Conservation (phyloP, 2,888 invertebrate species). For the Miltochrista miniata region DNA sequence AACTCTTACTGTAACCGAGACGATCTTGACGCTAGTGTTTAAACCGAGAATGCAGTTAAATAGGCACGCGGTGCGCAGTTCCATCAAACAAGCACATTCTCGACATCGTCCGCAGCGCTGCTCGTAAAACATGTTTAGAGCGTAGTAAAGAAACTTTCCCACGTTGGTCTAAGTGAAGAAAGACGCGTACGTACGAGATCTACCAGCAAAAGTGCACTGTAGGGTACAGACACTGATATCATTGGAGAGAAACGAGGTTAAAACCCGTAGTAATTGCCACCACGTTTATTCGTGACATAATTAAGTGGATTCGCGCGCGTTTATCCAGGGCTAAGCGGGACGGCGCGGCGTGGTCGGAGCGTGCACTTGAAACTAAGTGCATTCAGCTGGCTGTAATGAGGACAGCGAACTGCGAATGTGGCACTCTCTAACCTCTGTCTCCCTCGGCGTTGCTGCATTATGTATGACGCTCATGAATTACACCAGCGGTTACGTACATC, state of each 20-base stretch:
- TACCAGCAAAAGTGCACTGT: not conserved
- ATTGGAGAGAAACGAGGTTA: not conserved
- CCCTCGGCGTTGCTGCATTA: conserved; percentile 25
- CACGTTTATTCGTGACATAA: conserved; percentile 23
- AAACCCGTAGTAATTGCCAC: conserved; percentile 10
- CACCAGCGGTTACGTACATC: conserved; percentile 17
- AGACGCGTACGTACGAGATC: not conserved
- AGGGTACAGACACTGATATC: not conserved
- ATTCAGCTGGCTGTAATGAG: conserved; percentile 38
- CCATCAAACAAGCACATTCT: conserved; percentile 20
- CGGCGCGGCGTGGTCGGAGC: conserved; percentile 16
- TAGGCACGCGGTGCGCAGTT: conserved; percentile 1
- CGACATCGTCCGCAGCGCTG: conserved; percentile 3
- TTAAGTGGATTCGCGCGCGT: conserved; percentile 27
- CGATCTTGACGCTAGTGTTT: conserved; percentile 2
- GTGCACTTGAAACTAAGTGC: conserved; percentile 42
- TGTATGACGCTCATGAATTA: conserved; percentile 35
- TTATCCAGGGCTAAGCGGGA: conserved; percentile 32
- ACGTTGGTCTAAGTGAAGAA: not conserved
- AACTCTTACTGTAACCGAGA: conserved; percentile 3
- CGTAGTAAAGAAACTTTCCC: not conserved
- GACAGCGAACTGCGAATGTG: conserved; percentile 44
- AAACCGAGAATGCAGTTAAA: conserved; percentile 4
- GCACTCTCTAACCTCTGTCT: conserved; percentile 24
- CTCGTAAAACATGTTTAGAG: conserved; percentile 18